Percentiles rank a stretch among this genome's conserved stretches.
Conservation (phyloP, 2,797 vertebrate species). For the Muraenolepis orangiensis region DNA sequence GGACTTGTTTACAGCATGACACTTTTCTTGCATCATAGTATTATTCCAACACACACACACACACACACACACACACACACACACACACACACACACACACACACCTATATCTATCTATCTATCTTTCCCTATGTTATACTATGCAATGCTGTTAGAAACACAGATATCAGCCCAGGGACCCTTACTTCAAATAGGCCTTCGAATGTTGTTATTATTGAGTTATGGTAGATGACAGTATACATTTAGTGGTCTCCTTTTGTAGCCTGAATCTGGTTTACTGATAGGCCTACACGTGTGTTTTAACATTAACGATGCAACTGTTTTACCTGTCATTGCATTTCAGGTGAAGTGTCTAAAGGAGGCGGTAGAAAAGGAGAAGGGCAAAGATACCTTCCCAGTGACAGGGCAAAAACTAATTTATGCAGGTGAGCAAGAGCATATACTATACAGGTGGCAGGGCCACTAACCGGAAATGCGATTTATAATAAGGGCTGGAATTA, state of each 20-base stretch:
- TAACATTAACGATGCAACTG: not conserved
- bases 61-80: too few relatives aligned
- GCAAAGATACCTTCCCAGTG: slow-evolving; percentile 72
- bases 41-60: too few relatives aligned
- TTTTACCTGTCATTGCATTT: slow-evolving; percentile 18
- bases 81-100: too few relatives aligned
- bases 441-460: not conserved
- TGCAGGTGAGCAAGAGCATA: slow-evolving; percentile 62
- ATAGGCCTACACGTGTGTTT: not conserved
- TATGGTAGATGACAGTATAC: not conserved
- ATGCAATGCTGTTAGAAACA: too few relatives aligned
- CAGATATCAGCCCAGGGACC: not conserved
- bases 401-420: slow-evolving; percentile 78
- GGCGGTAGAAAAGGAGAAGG: slow-evolving; percentile 72
- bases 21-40: too few relatives aligned
- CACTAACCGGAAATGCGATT: not conserved
- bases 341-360: slow-evolving; percentile 75
- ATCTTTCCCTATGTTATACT: too few relatives aligned
- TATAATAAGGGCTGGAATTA: not conserved
- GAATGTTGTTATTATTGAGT: not conserved
- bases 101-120: too few relatives aligned
- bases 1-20: too few relatives aligned
- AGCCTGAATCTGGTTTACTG: not conserved
- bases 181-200: not conserved
- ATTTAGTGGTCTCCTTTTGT: not conserved